Percentiles rank a stretch among this genome's conserved stretches.
These are phyloP conservation scores for Falco punctatus DNA, from an alignment of 2,113 vertebrate genomes.

Conservation along the genomic window DNA sequence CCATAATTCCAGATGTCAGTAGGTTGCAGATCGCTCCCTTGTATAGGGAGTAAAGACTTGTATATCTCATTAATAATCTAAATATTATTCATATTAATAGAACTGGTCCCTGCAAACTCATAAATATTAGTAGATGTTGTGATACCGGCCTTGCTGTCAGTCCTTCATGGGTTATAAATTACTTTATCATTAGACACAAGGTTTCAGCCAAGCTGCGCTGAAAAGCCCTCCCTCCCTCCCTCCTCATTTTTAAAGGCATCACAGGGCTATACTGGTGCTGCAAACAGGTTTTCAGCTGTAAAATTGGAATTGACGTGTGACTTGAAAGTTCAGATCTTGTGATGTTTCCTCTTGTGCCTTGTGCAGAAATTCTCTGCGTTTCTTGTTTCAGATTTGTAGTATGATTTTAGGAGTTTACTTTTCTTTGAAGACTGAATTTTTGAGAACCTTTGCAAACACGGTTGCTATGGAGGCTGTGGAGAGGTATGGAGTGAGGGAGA, in stretches of 20 bases:
- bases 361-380: not conserved
- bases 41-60: not conserved
- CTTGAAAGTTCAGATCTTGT: constrained; percentile 6
- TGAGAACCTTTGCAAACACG: not conserved
- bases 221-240: not conserved
- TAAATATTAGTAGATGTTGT: constrained; percentile 21
- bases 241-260: not conserved
- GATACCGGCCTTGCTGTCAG: not conserved
- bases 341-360: not conserved
- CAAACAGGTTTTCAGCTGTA: constrained; percentile 6
- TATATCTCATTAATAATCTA: constrained; percentile 14
- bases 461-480: constrained; percentile 52
- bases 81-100: constrained; percentile 27
- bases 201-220: not conserved
- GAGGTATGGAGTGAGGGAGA: not conserved
- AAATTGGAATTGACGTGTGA: not conserved
- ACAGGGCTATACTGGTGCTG: not conserved
- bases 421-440: not conserved
- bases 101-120: not conserved
- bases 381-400: not conserved
- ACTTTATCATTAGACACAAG: not conserved
- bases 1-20: constrained; percentile 19
- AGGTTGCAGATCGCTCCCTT: not conserved
- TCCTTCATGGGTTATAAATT: constrained; percentile 41
- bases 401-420: not conserved